Conservation (phyloP, 1,140 invertebrate genomes). For the Leptoteleia sp. region DNA sequence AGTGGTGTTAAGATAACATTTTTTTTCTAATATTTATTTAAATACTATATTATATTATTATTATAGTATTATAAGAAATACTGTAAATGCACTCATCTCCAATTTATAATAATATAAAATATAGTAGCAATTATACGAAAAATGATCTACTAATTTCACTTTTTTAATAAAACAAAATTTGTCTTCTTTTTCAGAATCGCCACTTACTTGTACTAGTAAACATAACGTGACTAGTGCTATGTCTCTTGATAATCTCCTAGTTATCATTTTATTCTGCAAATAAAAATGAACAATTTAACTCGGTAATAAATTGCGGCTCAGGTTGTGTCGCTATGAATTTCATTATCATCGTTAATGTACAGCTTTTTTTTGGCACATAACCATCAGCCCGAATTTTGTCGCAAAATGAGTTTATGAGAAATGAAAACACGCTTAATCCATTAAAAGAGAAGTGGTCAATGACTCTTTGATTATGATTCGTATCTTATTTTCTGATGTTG, state of each 20-base stretch:
- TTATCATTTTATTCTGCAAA: conserved; percentile 65
- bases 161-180: too few relatives aligned
- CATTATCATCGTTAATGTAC: conserved; percentile 7
- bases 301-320: conserved; percentile 6
- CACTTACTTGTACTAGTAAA: conserved; percentile 49
- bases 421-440: conserved; percentile 44
- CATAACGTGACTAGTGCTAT: conserved; percentile 28
- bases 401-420: background rate
- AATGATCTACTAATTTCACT: too few relatives aligned
- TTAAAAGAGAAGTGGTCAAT: conserved; percentile 42
- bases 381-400: conserved; percentile 7
- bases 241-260: conserved; percentile 26
- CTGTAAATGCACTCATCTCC: too few relatives aligned
- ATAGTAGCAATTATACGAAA: too few relatives aligned
- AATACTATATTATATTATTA: too few relatives aligned
- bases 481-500: conserved; percentile 2
- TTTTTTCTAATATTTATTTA: too few relatives aligned
- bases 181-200: too few relatives aligned
- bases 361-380: background rate
- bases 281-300: conserved; percentile 2
- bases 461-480: conserved; percentile 2
- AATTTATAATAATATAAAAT: too few relatives aligned
- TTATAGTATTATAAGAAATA: too few relatives aligned
- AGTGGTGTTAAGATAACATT: too few relatives aligned
- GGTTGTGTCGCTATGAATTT: background rate